Evolutionary conservation across 1,140 invertebrate species (phyloP).

Genomic region (Caenorhabditis brenneri): DNA sequence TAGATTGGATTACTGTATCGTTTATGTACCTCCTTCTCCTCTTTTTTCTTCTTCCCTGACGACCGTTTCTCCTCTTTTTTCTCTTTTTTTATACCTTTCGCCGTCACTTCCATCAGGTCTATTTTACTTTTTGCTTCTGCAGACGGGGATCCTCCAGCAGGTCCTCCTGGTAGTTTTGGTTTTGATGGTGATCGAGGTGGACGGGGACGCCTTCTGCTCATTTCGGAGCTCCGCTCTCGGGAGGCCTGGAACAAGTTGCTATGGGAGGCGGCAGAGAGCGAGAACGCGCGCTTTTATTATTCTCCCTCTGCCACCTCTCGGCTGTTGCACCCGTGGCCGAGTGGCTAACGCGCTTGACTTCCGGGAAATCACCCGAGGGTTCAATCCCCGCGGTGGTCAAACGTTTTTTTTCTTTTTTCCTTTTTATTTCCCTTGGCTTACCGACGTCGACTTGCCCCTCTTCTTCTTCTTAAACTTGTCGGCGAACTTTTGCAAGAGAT

Average conservation of each 20-base stretch:
- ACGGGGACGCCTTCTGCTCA: background rate
- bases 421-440: no score
- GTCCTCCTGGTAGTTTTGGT: no score
- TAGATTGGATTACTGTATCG: no score
- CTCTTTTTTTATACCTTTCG: background rate
- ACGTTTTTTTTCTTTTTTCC: no score
- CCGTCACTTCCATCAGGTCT: background rate
- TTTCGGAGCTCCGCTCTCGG: background rate
- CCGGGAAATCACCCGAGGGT: no score
- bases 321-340: no score
- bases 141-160: background rate
- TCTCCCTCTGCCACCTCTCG: no score
- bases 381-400: no score
- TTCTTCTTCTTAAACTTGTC: conserved; percentile 40
- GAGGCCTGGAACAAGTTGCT: background rate
- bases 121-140: background rate
- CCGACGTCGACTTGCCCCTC: background rate
- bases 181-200: background rate
- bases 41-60: background rate
- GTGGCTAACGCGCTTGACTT: no score
- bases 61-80: no score
- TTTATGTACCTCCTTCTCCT: background rate
- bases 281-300: no score
- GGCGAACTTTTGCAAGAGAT: conserved; percentile 19
- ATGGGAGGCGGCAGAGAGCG: no score